Base-by-base conservation (phyloP, 2,113 vertebrate species). In the Nannobrachium achirus region DNA sequence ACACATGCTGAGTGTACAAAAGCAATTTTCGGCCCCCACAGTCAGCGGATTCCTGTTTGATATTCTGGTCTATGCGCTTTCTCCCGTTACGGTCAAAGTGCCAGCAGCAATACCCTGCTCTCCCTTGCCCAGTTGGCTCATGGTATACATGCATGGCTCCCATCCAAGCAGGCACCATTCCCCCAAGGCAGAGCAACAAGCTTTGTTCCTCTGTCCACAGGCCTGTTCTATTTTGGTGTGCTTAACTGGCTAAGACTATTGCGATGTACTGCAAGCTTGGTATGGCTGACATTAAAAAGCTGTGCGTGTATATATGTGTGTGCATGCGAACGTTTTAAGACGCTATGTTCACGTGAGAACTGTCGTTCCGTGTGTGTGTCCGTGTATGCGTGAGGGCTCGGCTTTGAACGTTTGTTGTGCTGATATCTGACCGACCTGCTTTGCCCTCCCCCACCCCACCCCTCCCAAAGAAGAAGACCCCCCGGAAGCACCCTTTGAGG, bases 401-500 rank as follows among this genome's bases (percentile, higher is more conserved):
- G 70, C 50, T 51, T 6, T 63, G 13, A 73, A 42, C 38, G 33
- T n/a, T 38, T 56, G 59, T 66, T 33, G 25, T 70, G 66, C 56
- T 69, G 56, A 62, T 63, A 25, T 67, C 56, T 40, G 57, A 68
- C 75, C 2, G 38, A 74, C 67, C 69, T 58, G 56, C 66, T 74
- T 62, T 45, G 6, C 69, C 38, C 62, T n/a, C 38, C 76, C 49
- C 39, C 33, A n/a, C 63, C 16, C 25, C 25, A 10, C 14, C 46
- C 62, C 25, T 4, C 49, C 25, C 18, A 11, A n/a, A 41, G 7
- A 10, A 5, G 5, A 9, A 13, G 0, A 40, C 45, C 14, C 39
- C 20, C 44, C 8, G 25, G 19, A 89, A 88, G 88, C 89, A 89
- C 86, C 82, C 79, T 88, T 87, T 90, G 20, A 86, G 89, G 89